A percentile compares a stretch with the other conserved stretches of the same genome.
Evolutionary conservation across 2,113 vertebrate genomes (phyloP).

Genomic region (Orthochromis indermauri): DNA sequence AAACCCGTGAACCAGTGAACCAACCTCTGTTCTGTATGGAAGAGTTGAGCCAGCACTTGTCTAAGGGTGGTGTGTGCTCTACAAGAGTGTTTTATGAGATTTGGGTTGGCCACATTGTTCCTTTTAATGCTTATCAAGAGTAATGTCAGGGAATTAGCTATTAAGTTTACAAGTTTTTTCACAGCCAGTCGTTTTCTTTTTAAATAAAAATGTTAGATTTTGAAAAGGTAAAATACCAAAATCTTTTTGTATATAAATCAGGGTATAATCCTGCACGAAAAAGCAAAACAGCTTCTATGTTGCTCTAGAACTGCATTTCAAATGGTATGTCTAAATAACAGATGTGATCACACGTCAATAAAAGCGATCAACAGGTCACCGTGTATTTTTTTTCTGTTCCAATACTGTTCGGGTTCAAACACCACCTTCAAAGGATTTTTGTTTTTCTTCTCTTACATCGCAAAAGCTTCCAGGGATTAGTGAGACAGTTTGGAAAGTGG

Average conservation of each 20-base stretch:
- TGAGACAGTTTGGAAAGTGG: conserved; percentile 21
- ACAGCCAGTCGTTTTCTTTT: background rate
- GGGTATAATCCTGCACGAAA: background rate
- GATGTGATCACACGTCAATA: background rate
- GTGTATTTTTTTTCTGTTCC: background rate
- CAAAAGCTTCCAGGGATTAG: conserved; percentile 12
- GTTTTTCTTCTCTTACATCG: background rate
- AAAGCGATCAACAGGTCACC: background rate
- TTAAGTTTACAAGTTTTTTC: background rate
- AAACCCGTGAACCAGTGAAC: conserved; percentile 42
- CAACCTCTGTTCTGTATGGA: background rate
- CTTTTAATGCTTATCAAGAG: background rate
- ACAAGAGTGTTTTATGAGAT: background rate
- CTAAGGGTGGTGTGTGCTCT: background rate
- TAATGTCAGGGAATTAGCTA: background rate
- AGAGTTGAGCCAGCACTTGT: background rate
- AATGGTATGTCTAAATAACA: background rate
- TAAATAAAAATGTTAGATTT: background rate
- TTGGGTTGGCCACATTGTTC: background rate
- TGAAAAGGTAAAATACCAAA: background rate
- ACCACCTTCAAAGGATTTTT: background rate
- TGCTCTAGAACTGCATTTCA: background rate
- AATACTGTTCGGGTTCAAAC: background rate
- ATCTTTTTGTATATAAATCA: background rate
- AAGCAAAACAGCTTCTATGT: background rate